Evolutionary conservation across 2,113 vertebrate species (phyloP), one percentile per base, ranked within the genome.

Genomic region (Tautogolabrus adspersus): DNA sequence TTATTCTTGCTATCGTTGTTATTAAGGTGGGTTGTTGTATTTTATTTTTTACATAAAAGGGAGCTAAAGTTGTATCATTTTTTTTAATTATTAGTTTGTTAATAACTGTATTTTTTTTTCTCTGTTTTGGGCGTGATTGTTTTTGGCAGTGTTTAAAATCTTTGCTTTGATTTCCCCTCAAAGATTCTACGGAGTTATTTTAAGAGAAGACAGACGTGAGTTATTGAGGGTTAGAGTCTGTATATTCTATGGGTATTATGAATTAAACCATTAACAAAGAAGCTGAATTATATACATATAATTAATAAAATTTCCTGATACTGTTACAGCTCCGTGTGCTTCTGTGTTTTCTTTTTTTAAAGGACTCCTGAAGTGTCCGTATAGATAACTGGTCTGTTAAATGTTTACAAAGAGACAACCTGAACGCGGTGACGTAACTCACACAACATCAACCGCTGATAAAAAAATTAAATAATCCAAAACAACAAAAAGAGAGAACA

Each of bases 171-270:
- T 79, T 89, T 82, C 64, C 61, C 81, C 81, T 86, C 56, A 54
- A 87, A 81, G 80, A 84, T 49, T 93, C 79, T 79, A 83, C 90
- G 83, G 87, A 91, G 87, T 93, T 92, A 88, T 94, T 95, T 94
- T 93, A 91, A 93, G 89, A 92, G 76, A 87, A 77, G 61, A 90
- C 88, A 88, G 89, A 84, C 78, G 84, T 92, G 89, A 92, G 88
- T 91, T 92, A 75, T 85, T 85, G 88, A 93, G 91, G 92, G 92
- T 88, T 93, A 88, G 89, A 93, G 92, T 93, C 87, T 93, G 93
- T 93, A 93, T 93, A 95, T 93, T 93, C 91, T 94, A 92, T 94
- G 91, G 92, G 88, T 94, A 94, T 94, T 93, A 93, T 92, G 83
- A 93, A 93, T 93, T 91, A 91, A 94, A 93, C 80, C 21, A 90